Evolutionary conservation across 2,797 vertebrate species (phyloP).

Genomic region (Dendrocincla fuliginosa): DNA sequence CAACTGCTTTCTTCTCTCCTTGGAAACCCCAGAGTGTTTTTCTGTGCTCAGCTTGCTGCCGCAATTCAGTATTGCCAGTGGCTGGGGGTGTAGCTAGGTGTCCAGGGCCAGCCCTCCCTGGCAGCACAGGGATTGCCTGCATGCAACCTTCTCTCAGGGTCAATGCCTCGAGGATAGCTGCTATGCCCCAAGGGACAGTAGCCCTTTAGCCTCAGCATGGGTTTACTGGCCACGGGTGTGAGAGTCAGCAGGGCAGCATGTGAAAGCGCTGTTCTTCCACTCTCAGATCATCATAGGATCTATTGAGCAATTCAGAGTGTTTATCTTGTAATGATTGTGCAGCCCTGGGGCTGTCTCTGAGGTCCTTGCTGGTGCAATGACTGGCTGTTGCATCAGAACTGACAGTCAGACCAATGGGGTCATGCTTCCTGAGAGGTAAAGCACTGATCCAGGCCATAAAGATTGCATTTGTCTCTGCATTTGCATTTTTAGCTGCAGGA

Average conservation of each 20-base stretch:
- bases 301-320: background rate
- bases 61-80: accelerated
- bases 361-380: background rate
- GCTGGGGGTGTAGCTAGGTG: background rate
- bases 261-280: background rate
- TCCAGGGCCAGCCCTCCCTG: background rate
- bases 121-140: background rate
- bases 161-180: background rate
- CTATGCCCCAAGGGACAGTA: background rate
- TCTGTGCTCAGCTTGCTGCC: background rate
- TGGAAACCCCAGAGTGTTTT: background rate
- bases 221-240: background rate
- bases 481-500: background rate
- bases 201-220: background rate
- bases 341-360: background rate
- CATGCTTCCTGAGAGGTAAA: background rate
- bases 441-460: background rate
- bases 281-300: background rate
- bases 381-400: background rate
- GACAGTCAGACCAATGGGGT: background rate
- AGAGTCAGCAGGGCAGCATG: background rate
- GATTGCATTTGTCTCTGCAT: background rate
- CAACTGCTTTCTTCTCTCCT: background rate
- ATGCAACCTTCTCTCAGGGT: background rate
- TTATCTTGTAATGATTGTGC: background rate